A percentile compares a stretch with the other conserved stretches of the same genome.
Evolutionary conservation across 2,113 vertebrate genomes (phyloP).

Genomic region (Theropithecus gelada): DNA sequence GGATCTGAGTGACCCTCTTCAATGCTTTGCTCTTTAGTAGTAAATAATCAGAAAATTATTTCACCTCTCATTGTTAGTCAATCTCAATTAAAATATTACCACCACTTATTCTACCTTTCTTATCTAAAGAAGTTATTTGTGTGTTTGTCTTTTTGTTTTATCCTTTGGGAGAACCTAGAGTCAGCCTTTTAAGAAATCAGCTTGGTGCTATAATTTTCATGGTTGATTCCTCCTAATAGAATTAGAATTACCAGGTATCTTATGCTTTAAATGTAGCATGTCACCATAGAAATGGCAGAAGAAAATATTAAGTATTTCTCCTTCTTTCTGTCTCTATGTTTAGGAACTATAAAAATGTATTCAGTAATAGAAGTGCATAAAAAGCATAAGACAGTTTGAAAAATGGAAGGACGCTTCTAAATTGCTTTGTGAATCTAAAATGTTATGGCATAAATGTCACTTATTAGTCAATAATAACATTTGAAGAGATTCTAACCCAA

Average conservation of each 20-base stretch:
- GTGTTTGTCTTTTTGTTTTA: neutral
- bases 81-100: neutral
- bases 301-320: neutral
- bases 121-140: neutral
- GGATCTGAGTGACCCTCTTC: neutral
- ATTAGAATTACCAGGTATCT: neutral
- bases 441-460: neutral
- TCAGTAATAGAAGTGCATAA: neutral
- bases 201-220: neutral
- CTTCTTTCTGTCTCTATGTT: neutral
- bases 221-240: neutral
- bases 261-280: neutral
- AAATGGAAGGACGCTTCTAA: conserved; percentile 1
- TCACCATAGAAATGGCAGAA: neutral
- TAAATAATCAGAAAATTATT: neutral
- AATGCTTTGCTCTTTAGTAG: neutral
- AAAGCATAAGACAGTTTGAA: neutral
- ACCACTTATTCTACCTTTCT: neutral
- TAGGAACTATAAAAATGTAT: neutral
- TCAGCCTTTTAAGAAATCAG: neutral
- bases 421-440: conserved; percentile 49
- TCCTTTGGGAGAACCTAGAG: neutral
- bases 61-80: neutral
- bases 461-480: conserved; percentile 33
- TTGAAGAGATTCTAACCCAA: conserved; percentile 27